Evolutionary conservation across 2,797 vertebrate species (phyloP), one percentile per base, ranked within the genome.

Genomic region (Falco cherrug): DNA sequence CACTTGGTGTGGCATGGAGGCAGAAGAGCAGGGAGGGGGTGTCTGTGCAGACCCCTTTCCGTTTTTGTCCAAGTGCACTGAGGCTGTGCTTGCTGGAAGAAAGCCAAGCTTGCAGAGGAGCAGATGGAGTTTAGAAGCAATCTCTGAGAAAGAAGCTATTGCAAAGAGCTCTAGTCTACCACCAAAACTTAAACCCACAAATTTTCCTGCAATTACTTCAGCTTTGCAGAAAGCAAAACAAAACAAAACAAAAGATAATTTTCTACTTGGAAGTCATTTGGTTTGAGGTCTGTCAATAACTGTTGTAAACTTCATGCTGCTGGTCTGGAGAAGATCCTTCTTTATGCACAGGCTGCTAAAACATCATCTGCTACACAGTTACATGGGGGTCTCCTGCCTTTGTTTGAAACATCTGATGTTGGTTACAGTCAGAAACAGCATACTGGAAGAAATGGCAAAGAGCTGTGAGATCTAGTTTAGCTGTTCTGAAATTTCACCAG

Each of bases 31-130:
- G 31, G 21, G 31, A 20, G 13, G 31, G 14, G 19, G 13, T 26
- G 21, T 8, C 65, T 22, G 21, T 31, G 21, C 29, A 31, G 2
- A 21, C 17, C 50, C 50, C 13, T 53, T 15, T 51, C 21, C 33
- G 19, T 37, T 43, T 29, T 4, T 24, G 18, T 74, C 12, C 6
- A 1, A 21, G 0, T 0, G 2, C 3, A 0, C 25, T 16, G n/a
- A 43, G 65, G 31, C 54, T 83, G 9, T 21, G 59, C 18, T 53
- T 61, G 50, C 75, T 82, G 86, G 87, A 61, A n/a, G 43, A 1
- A 12, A 74, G 43, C 75, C 91, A 87, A 10, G 20, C 51, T 53
- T 19, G 56, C 11, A 81, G 60, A 81, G 63, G 39, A 87, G 71
- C 94, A 92, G 91, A 79, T 79, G 81, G 80, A 57, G 47, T 64